Percentiles rank a stretch among this genome's conserved stretches.
phyloP scores from a whole-genome alignment of 2,888 invertebrate species.

The Tolmerus cingulatus region DNA sequence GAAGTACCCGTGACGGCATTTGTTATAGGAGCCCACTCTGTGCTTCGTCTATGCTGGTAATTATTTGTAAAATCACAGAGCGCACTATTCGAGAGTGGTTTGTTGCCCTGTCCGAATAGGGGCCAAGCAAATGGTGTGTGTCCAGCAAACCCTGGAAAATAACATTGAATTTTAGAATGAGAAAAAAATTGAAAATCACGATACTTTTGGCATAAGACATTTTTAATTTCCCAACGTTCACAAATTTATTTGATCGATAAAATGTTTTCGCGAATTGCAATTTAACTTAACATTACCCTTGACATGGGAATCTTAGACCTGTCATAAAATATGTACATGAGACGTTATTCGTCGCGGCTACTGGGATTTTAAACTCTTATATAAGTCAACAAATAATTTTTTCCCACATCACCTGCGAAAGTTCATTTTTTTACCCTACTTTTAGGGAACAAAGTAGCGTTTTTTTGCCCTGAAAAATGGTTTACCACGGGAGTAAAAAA shows the following conservation, averaged over 20 bases:
- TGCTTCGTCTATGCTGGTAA: conserved; percentile 75
- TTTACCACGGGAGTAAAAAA: too few relatives aligned
- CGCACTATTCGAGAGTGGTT: conserved; percentile 74
- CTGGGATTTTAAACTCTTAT: neutral
- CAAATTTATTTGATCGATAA: conserved; percentile 43
- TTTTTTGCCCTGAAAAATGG: too few relatives aligned
- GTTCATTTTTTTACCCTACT: too few relatives aligned
- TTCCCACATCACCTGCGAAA: too few relatives aligned
- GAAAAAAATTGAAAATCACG: neutral
- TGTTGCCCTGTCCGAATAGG: conserved; percentile 60
- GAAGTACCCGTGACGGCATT: conserved; percentile 54
- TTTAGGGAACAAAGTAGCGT: too few relatives aligned
- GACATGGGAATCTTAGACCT: neutral
- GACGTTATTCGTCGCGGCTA: neutral
- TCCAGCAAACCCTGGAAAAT: conserved; percentile 55
- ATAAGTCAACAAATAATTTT: neutral
- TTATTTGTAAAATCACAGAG: conserved; percentile 79
- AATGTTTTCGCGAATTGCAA: neutral
- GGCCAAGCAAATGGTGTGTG: conserved; percentile 59
- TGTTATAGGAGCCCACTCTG: conserved; percentile 74
- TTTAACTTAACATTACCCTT: neutral
- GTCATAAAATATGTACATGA: neutral
- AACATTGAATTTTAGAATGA: neutral
- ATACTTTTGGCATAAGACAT: conserved; percentile 51
- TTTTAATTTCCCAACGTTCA: neutral